Evolutionary conservation across 2,113 vertebrate genomes (phyloP), one percentile per base, ranked within the genome.

Genomic region (Oxyura jamaicensis): DNA sequence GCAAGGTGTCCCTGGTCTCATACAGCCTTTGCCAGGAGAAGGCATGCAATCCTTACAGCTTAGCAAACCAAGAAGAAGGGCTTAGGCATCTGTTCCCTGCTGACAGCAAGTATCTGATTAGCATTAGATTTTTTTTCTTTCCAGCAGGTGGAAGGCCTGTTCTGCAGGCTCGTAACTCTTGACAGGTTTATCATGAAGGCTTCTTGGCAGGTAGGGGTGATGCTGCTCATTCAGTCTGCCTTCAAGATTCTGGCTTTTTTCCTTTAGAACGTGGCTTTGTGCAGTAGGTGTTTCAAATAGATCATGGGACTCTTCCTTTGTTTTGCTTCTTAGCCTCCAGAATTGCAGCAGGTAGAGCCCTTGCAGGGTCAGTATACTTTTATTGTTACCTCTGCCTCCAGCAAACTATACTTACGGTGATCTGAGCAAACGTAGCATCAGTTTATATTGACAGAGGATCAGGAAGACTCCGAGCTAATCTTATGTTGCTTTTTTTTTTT

Each of bases 61-160:
- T 75, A 75, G 60, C 72, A 76, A 91, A 83, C 52, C 6, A 8
- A 62, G 52, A 82, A 75, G 76, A 77, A 80, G 55, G 91, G 75
- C 72, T 93, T 75, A 88, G 92, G 86, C 83, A 81, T 83, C 83
- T 88, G 50, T 93, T 86, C 73, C 63, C 80, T 14, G 26, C 88
- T 86, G 88, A 74, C 74, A 90, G 86, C 88, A 60, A 63, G 65
- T 69, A 75, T 90, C 93, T 96, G 92, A 94, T 91, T 96, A 86
- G 93, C 95, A 92, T 94, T 93, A 65, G 65, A 55, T 74, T 48
- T 11, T 63, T 50, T 79, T 23, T 31, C 75, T 65, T 80, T 71
- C 67, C 79, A 93, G 95, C 95, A 96, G 95, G 93, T 95, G 95
- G 88, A 93, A 93, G 83, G 92, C 92, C 90, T 91, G 90, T 96